phyloP scores from a whole-genome alignment of 2,888 invertebrate genomes.

The Onthophagus sagittarius region DNA sequence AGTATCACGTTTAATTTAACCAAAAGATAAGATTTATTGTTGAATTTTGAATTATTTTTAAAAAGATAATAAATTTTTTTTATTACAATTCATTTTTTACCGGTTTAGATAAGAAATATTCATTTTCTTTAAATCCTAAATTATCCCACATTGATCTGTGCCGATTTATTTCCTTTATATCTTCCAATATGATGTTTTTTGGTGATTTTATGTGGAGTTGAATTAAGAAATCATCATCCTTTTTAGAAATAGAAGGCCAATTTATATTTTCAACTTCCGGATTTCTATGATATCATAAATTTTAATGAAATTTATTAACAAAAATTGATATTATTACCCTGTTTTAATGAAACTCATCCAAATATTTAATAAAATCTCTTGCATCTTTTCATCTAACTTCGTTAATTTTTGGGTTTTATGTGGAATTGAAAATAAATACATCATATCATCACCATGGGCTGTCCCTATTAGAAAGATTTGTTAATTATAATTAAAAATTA shows the following conservation, averaged over 20 bases:
- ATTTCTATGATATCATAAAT: slow-evolving; percentile 5
- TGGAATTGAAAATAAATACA: slow-evolving; percentile 19
- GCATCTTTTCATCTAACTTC: slow-evolving; percentile 15
- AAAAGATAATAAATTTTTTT: not conserved
- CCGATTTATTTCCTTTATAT: slow-evolving; percentile 16
- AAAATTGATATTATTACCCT: not conserved
- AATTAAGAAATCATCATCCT: slow-evolving; percentile 2
- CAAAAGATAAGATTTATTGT: slow-evolving; percentile 10
- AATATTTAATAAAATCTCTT: slow-evolving; percentile 17
- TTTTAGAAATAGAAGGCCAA: slow-evolving; percentile 16
- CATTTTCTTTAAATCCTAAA: slow-evolving; percentile 19
- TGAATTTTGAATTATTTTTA: slow-evolving; percentile 4
- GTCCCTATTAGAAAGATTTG: slow-evolving; percentile 2
- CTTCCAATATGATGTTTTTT: slow-evolving; percentile 16
- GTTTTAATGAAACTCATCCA: slow-evolving; percentile 7
- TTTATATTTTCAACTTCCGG: slow-evolving; percentile 12
- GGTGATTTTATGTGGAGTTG: slow-evolving; percentile 21
- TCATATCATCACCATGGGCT: slow-evolving; percentile 19
- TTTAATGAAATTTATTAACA: not conserved
- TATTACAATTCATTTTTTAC: slow-evolving; percentile 10
- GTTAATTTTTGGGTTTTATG: slow-evolving; percentile 3
- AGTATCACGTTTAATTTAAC: slow-evolving; percentile 59
- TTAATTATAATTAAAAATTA: not conserved
- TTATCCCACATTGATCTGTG: slow-evolving; percentile 16
- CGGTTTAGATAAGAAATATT: slow-evolving; percentile 15